Evolutionary conservation across 1,140 invertebrate genomes (phyloP), one percentile per base, ranked within the genome.

Genomic region (Habropoda laboriosa): DNA sequence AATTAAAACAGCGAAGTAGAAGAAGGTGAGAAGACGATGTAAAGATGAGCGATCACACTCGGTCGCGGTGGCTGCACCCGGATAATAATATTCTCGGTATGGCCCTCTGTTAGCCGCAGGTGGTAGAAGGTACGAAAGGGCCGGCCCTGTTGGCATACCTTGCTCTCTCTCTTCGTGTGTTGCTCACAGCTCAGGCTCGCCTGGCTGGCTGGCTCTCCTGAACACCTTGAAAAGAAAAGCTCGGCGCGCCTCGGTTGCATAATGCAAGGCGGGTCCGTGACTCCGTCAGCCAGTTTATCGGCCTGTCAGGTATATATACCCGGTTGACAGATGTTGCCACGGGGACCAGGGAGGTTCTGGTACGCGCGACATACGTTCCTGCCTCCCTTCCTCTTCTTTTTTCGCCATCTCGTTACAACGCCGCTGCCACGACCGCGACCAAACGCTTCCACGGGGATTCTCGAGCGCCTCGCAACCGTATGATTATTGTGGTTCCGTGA

Each of bases 261-360:
- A 87, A 87, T 87, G 58, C 82, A 80, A 87, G 80, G 53, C 78
- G 67, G 67, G 67, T 66, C 81, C 63, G 51, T 38, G 80, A 42
- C 71, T 81, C 60, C 72, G 75, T 87, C 86, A 82, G 67, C 79
- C 72, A 77, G 82, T 87, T 87, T 87, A 87, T 87, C 83, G 80
- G 72, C 57, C 82, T 85, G 66, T 82, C 83, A 77, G 40, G 64
- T 72, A 78, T 67, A 79, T 77, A 78, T 76, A 64, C 38, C 60
- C 79, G 75, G 70, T 79, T 86, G 84, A 86, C 84, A 82, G 79
- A 83, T 83, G 84, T 79, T 74, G 74, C 79, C 74, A 78, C 66
- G 58, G 35, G 78, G 53, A 68, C 73, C 57, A 30, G 21, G 10
- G 49, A 40, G 35, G 49, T 51, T 58, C 45, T 35, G 24, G 13